Conservation (phyloP, 2,797 vertebrate genomes). For the Distichodus sexfasciatus region DNA sequence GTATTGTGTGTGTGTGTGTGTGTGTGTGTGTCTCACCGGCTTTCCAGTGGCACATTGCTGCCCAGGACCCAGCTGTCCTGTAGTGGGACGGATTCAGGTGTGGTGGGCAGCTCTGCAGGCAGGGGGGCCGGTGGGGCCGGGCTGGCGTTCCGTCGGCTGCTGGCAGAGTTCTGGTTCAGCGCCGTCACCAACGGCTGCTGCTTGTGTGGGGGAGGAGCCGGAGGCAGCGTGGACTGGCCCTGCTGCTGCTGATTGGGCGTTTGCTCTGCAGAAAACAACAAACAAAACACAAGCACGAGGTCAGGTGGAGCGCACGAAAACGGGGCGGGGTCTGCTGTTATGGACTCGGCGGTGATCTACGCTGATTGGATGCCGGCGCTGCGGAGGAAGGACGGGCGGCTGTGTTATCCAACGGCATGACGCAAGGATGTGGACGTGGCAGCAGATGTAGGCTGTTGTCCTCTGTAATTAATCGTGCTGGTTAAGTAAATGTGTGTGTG, state of each 20-base stretch:
- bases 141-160: conserved; percentile 86
- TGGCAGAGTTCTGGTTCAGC: conserved; percentile 87
- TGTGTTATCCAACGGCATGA: conserved; percentile 18
- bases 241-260: conserved; percentile 77
- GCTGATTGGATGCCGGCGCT: no score
- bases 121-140: conserved; percentile 88
- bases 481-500: conserved; percentile 44
- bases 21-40: conserved; percentile 74
- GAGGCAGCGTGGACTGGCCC: conserved; percentile 81
- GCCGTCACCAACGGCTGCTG: conserved; percentile 81
- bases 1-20: conserved; percentile 2
- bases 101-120: conserved; percentile 94
- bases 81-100: conserved; percentile 92
- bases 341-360: no score
- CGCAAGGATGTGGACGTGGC: not conserved
- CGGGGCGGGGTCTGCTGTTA: no score
- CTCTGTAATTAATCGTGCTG: conserved; percentile 46
- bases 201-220: conserved; percentile 82
- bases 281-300: no score
- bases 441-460: conserved; percentile 24
- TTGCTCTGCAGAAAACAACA: conserved; percentile 82
- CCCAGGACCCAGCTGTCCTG: conserved; percentile 96
- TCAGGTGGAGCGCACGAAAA: no score
- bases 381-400: not conserved
- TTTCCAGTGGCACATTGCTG: conserved; percentile 94